Base-by-base conservation (phyloP, 1,140 invertebrate genomes). In the Arctopsyche grandis region DNA sequence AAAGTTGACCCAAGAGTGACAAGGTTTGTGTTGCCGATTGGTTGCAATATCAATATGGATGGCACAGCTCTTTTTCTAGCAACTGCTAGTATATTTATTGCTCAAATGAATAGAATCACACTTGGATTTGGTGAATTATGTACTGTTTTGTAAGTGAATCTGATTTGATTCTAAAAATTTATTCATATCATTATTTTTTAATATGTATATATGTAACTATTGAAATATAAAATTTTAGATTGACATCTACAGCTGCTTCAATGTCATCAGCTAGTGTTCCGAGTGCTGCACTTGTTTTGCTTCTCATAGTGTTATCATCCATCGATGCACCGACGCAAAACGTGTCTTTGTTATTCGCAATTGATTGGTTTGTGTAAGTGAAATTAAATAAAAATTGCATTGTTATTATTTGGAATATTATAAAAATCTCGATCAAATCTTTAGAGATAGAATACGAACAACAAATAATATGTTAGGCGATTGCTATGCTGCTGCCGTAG, bases 191-290 rank as follows among this genome's bases (percentile, higher is more conserved):
- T 73, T 7, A 38, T 14, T 29, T 12, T 14, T 16, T 43, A 44
- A 44, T 69, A 38, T 29, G 14, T 24, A 19, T 69, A 38, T 69
- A 16, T 69, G n/a, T 69, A 46, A 12, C 66, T 71, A 56, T 60
- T 21, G 0, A 78, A n/a, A 77, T 24, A 70, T 79, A n/a, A 79
- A 16, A 80, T 83, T 84, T 22, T 83, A 96, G 95, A 82, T 89
- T 98, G 80, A 96, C 96, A 43, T 96, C 96, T 5, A 98, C 96
- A 0, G 94, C 95, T 44, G 95, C 96, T 14, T 97, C 95, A 66
- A 93, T 98, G 83, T 98, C 97, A 12, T 96, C 96, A 69, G 96
- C 96, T 0, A 96, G 95, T 79, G 96, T 98, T 12, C 97, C 97
- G 0, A 97, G 95, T 85, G 97, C 97, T 22, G 97, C 97, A 0